These are phyloP conservation scores for Neopipo cinnamomea DNA, from an alignment of 2,113 vertebrate species.

Conservation along the genomic window DNA sequence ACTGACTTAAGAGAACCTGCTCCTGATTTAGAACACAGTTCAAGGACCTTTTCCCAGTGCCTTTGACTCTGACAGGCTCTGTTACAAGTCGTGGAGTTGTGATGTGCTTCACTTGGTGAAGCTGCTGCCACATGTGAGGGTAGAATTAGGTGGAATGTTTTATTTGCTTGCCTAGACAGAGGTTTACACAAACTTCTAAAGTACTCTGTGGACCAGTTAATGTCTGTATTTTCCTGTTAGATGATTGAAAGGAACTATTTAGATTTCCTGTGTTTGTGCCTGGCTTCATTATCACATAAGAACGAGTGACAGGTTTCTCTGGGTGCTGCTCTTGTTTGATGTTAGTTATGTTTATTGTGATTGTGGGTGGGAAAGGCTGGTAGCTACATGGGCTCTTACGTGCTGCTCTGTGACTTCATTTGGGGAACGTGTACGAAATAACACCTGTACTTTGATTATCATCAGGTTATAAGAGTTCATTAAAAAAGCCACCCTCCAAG, in stretches of 20 bases:
- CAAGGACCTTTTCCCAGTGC: neutral
- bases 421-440: neutral
- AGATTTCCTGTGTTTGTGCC: neutral
- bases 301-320: neutral
- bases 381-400: neutral
- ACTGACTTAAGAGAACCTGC: neutral
- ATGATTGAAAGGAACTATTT: slow-evolving; percentile 9
- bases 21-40: neutral
- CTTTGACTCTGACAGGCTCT: neutral
- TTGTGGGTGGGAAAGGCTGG: neutral
- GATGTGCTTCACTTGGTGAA: neutral
- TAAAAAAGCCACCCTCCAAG: neutral
- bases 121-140: neutral
- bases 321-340: neutral
- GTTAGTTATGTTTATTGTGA: neutral
- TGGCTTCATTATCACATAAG: neutral
- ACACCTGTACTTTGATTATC: neutral
- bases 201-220: neutral
- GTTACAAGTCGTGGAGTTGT: neutral
- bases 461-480: neutral
- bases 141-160: neutral
- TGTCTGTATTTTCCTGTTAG: slow-evolving; percentile 4
- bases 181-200: neutral
- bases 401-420: neutral
- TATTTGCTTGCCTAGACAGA: neutral